Evolutionary conservation across 2,888 invertebrate genomes (phyloP), one percentile per base, ranked within the genome.

Genomic region (Limnephilus marmoratus): DNA sequence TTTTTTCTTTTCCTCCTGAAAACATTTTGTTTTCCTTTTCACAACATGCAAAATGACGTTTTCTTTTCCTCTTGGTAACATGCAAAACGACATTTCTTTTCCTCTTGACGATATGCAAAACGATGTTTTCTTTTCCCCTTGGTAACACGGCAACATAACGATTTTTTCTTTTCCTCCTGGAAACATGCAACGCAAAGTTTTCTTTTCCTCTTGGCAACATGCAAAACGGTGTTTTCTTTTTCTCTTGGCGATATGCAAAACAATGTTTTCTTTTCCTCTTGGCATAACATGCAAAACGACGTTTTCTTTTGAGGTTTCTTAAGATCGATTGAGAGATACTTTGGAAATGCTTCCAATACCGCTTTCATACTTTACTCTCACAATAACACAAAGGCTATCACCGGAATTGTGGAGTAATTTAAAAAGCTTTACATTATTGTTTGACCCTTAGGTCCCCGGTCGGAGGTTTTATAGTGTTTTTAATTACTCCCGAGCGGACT

Each of bases 401-500:
- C 68, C 24, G 24, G 68, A 68, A 68, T 68, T 24, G 68, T 68
- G n/a, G 1, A 68, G 24, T 68, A 68, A 68, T 68, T 68, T 68
- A 68, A n/a, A 68, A 68, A 24, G 68, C n/a, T 24, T n/a, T 24
- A n/a, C 68, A n/a, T 68, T 24, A 18, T 53, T 53, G 1, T 68
- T 68, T 68, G 68, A 68, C 68, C 68, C 68, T 7, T 24, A 68
- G 68, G 68, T 68, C 68, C 68, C 24, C 37, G 18, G 68, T 9
- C 37, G 24, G 81, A 93, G 91, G 88, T 91, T 88, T 91, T 81
- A 87, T 86, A 90, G 91, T 90, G 90, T 91, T 93, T 93, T 93
- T 93, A 93, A 93, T 93, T 93, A 92, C 93, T 91, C 81, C 45
- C 31, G 41, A 91, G 91, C 91, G 91, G 90, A 92, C 90, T 93